Evolutionary conservation across 2,113 vertebrate genomes (phyloP).

Genomic region (Ammodytes dubius): DNA sequence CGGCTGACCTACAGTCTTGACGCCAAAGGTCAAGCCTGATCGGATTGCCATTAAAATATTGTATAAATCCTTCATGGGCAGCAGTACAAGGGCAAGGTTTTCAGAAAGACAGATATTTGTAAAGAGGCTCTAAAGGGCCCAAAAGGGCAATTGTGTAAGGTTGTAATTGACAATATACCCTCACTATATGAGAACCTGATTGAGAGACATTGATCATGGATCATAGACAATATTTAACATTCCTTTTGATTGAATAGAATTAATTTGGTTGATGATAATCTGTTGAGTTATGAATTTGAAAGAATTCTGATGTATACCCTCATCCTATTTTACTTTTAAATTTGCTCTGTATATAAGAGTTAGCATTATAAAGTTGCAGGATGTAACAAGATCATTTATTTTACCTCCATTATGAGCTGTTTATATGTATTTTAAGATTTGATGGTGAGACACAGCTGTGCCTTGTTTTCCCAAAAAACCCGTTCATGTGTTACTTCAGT

Average conservation of each 20-base stretch:
- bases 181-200: neutral
- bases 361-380: too few species aligned
- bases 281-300: neutral
- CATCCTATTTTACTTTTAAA: too few species aligned
- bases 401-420: neutral
- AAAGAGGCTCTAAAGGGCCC: too few species aligned
- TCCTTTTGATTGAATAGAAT: neutral
- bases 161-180: too few species aligned
- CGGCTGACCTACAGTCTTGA: slow-evolving; percentile 65
- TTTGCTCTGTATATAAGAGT: too few species aligned
- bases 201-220: slow-evolving; percentile 45
- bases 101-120: slow-evolving; percentile 46
- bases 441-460: neutral
- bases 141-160: too few species aligned
- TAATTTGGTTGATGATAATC: neutral
- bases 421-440: neutral
- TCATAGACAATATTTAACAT: slow-evolving; percentile 49
- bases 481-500: neutral
- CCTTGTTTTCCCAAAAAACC: neutral
- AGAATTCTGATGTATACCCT: neutral
- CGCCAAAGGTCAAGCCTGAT: slow-evolving; percentile 62
- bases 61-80: slow-evolving; percentile 55
- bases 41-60: slow-evolving; percentile 68
- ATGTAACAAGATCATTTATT: neutral
- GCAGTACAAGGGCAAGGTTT: slow-evolving; percentile 25